These are phyloP conservation scores for Trisateles emortualis DNA, from an alignment of 2,888 invertebrate species.

Conservation along the genomic window DNA sequence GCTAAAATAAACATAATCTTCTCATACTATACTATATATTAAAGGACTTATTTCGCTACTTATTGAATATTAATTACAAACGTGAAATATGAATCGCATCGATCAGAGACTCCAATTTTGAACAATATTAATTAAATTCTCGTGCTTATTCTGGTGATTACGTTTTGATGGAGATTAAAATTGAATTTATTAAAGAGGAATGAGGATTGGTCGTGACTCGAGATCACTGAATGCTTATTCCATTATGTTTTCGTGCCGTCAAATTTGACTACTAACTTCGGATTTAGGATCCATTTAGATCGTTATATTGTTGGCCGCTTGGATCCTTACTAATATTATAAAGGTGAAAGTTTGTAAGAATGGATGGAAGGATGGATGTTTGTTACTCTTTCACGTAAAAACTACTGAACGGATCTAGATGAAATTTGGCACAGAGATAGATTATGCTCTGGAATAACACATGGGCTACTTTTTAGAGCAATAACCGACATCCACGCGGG, in stretches of 20 bases:
- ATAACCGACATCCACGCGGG: too few relatives aligned
- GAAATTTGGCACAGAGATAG: too few relatives aligned
- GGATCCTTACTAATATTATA: too few relatives aligned
- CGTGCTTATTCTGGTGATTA: constrained; percentile 35
- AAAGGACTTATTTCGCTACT: constrained; percentile 17
- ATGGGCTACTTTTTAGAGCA: too few relatives aligned
- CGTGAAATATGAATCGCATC: constrained; percentile 35
- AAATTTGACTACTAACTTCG: constrained; percentile 4
- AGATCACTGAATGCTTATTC: background rate
- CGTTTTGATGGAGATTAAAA: constrained; percentile 15
- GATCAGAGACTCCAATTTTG: constrained; percentile 34
- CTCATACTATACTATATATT: background rate
- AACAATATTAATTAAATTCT: constrained; percentile 38
- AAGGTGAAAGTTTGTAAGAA: too few relatives aligned
- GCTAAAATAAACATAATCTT: too few relatives aligned
- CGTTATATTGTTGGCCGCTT: background rate
- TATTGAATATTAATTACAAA: constrained; percentile 33
- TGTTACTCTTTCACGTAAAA: too few relatives aligned
- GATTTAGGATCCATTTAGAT: constrained; percentile 17
- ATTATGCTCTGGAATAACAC: too few relatives aligned
- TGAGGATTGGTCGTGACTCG: background rate
- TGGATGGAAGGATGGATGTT: too few relatives aligned
- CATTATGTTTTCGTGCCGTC: constrained; percentile 9
- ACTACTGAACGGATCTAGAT: too few relatives aligned
- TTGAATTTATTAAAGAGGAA: constrained; percentile 15